These are phyloP conservation scores for Nanorana parkeri DNA, from an alignment of 2,113 vertebrate species.

Conservation along the genomic window DNA sequence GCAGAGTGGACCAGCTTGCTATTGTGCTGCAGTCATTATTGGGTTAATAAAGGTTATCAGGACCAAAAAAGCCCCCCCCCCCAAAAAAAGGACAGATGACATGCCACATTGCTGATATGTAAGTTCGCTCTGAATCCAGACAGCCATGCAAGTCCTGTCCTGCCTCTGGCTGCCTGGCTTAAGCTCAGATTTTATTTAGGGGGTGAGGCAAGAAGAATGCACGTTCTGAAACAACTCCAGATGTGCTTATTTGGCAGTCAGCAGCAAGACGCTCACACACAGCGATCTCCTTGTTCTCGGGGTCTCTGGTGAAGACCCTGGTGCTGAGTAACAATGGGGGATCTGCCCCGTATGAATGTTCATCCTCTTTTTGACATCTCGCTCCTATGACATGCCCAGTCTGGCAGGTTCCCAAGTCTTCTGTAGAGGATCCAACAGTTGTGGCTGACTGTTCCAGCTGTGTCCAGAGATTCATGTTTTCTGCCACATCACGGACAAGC, in stretches of 20 bases:
- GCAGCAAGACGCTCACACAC: background rate
- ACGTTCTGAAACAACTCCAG: slow-evolving; percentile 60
- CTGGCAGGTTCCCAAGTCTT: background rate
- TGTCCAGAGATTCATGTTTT: slow-evolving; percentile 3
- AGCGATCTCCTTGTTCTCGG: slow-evolving; percentile 11
- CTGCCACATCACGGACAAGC: slow-evolving; percentile 42
- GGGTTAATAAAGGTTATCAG: too few species aligned
- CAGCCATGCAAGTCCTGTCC: slow-evolving; percentile 36
- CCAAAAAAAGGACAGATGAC: background rate
- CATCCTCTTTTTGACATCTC: background rate
- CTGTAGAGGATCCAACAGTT: background rate
- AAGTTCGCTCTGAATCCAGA: background rate
- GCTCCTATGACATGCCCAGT: background rate
- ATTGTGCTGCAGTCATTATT: too few species aligned
- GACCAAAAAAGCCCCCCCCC: too few species aligned
- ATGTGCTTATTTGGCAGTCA: slow-evolving; percentile 67
- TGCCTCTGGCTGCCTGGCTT: slow-evolving; percentile 19
- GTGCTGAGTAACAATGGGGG: background rate
- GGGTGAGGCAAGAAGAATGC: slow-evolving; percentile 60
- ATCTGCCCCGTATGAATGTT: background rate
- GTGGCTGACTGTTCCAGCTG: background rate
- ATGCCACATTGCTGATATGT: background rate
- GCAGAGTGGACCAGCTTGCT: too few species aligned
- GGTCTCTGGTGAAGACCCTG: background rate
- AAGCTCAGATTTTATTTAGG: background rate